Percentiles rank a stretch among this genome's conserved stretches.
phyloP scores from a whole-genome alignment of 2,113 vertebrate species.

The Laterallus jamaicensis region DNA sequence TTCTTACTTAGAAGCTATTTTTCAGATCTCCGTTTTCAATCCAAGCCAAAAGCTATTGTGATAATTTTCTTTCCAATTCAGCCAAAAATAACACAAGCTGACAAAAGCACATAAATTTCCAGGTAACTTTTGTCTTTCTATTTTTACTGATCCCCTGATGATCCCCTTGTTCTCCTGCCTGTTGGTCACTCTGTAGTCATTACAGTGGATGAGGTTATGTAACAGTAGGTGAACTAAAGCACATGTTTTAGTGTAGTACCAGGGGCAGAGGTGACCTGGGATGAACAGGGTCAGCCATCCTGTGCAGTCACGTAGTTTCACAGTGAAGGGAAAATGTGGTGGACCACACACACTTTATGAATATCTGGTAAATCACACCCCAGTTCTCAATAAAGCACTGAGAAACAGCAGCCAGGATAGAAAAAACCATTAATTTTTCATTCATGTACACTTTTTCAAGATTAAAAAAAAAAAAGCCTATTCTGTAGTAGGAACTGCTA shows the following conservation, averaged over 20 bases:
- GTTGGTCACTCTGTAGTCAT: not conserved
- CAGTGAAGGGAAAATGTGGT: not conserved
- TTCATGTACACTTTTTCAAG: not conserved
- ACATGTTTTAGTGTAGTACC: not conserved
- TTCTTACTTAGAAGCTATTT: slow-evolving; percentile 22
- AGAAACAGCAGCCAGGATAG: not conserved
- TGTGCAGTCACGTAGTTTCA: not conserved
- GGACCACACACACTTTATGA: not conserved
- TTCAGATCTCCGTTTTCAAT: not conserved
- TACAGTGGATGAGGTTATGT: not conserved
- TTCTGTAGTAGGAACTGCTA: not conserved
- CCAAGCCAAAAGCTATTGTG: not conserved
- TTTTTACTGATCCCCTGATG: not conserved
- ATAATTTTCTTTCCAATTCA: not conserved
- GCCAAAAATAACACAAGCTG: not conserved
- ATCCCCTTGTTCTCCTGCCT: not conserved
- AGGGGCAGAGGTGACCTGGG: not conserved
- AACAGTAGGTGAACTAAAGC: not conserved
- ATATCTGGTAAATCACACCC: not conserved
- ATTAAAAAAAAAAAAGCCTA: not conserved
- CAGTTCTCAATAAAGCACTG: not conserved
- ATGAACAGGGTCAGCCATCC: not conserved
- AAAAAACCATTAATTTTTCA: not conserved
- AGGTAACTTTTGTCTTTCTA: not conserved
- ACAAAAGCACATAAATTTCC: not conserved